Percentiles rank a stretch among this genome's conserved stretches.
These are phyloP conservation scores for Heliocidaris tuberculata DNA, from an alignment of 35 echinoderm and acorn worm genomes.

Conservation along the genomic window DNA sequence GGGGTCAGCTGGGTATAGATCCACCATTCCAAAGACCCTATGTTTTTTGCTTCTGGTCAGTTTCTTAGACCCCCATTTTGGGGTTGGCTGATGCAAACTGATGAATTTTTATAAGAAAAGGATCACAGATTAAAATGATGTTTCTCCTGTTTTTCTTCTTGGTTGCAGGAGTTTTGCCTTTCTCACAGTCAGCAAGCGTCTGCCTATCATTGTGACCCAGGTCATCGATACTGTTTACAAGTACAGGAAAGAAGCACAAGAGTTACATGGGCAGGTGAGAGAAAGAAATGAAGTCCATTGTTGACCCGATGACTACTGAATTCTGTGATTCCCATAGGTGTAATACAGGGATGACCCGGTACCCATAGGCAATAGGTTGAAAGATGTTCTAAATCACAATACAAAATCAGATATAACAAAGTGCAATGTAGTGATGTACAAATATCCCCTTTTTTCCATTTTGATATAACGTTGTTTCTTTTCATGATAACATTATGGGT, in stretches of 20 bases:
- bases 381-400: background rate
- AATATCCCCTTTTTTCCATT: too few species aligned
- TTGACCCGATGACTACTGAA: background rate
- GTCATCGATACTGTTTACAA: slow-evolving; percentile 90
- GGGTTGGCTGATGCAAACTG: too few species aligned
- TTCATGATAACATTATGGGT: too few species aligned
- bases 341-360: too few species aligned
- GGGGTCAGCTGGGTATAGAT: too few species aligned
- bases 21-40: too few species aligned
- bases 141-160: slow-evolving; percentile 34
- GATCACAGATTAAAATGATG: too few species aligned
- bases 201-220: slow-evolving; percentile 85
- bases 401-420: background rate
- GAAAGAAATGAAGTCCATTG: background rate
- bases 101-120: too few species aligned
- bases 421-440: background rate
- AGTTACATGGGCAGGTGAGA: slow-evolving; percentile 90
- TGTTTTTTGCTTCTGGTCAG: too few species aligned
- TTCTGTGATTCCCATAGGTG: background rate
- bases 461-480: too few species aligned
- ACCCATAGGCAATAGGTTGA: background rate
- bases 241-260: slow-evolving; percentile 67
- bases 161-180: slow-evolving; percentile 85
- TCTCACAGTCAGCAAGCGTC: slow-evolving; percentile 72
- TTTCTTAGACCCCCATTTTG: too few species aligned